Percentiles rank a stretch among this genome's conserved stretches.
These are phyloP conservation scores for Micropterix aruncella DNA, from an alignment of 2,888 invertebrate genomes.

Conservation along the genomic window DNA sequence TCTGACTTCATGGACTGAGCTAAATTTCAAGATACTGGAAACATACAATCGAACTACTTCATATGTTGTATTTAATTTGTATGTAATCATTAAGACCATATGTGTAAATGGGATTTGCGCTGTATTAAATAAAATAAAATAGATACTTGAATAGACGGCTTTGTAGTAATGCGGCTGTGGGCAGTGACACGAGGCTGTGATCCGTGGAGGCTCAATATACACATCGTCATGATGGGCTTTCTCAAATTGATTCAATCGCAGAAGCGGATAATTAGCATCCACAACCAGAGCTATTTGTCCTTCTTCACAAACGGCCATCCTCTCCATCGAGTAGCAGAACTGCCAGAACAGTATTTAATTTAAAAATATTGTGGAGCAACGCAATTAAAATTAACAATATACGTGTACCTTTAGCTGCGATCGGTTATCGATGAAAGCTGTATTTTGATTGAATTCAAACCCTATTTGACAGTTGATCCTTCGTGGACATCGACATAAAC, in stretches of 20 bases:
- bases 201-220: slow-evolving; percentile 27
- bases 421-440: slow-evolving; percentile 40
- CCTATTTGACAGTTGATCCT: slow-evolving; percentile 34
- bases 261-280: slow-evolving; percentile 18
- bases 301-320: slow-evolving; percentile 24
- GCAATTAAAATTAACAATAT: slow-evolving; percentile 3
- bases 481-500: slow-evolving; percentile 45
- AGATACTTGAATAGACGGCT: slow-evolving; percentile 14
- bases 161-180: slow-evolving; percentile 38
- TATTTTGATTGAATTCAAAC: slow-evolving; percentile 20
- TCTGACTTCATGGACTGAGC: too few species aligned
- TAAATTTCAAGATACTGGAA: too few species aligned
- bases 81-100: too few species aligned
- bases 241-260: slow-evolving; percentile 30
- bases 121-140: too few species aligned
- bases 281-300: slow-evolving; percentile 26
- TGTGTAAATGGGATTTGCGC: too few species aligned
- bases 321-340: slow-evolving; percentile 34
- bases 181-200: slow-evolving; percentile 35
- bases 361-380: too few species aligned
- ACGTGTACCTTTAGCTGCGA: slow-evolving; percentile 41
- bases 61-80: too few species aligned
- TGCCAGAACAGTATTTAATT: slow-evolving; percentile 17
- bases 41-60: too few species aligned
- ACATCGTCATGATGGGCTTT: slow-evolving; percentile 24